Base-by-base conservation (phyloP, 2,797 vertebrate genomes). In the Heteromormyrus szaboi region DNA sequence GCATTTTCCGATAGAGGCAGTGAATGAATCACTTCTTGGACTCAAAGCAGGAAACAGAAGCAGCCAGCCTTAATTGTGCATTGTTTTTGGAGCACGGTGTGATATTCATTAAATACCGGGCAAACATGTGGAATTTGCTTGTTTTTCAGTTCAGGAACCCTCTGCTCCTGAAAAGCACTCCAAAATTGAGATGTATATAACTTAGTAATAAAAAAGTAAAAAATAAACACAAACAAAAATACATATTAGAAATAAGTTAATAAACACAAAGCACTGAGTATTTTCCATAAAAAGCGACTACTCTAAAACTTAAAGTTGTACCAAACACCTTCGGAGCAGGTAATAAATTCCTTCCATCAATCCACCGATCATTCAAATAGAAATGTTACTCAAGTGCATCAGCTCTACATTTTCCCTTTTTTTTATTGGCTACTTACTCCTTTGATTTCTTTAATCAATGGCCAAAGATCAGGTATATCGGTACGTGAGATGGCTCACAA, bases 11-110 rank as follows among this genome's bases (percentile, higher is more conserved):
- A 86, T 14, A 46, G 3, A 68, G 79, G 79, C 41, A 53, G 72
- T 44, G 33, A 88, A 19, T 89, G 37, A 86, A 76, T 89, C 50
- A 81, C 76, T 51, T 41, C 53, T 54, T 25, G 81, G 76, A 81
- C 44, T 48, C 59, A 19, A 56, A n/a, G 50, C 86, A 62, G 86
- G 86, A 62, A 87, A n/a, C 54, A 14, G 54, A 19, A 65, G 86
- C 22, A 44, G 14, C n/a, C n/a, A 65, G 12, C 59, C 25, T 65
- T 65, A 46, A 87, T 68, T 25, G 56, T n/a, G 19, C 59, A 87
- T 65, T 85, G 14, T 89, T 33, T 51, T 51, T 17, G 9, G 22
- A 59, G 76, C 48, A 83, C n/a, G 25, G 11, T 83, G 59, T 72
- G 25, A 65, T 50, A 53, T 29, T 79, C 44, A 22, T 85, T 85